A percentile compares a stretch with the other conserved stretches of the same genome.
Conservation (phyloP, 2,888 invertebrate genomes). For the Andrena camellia region DNA sequence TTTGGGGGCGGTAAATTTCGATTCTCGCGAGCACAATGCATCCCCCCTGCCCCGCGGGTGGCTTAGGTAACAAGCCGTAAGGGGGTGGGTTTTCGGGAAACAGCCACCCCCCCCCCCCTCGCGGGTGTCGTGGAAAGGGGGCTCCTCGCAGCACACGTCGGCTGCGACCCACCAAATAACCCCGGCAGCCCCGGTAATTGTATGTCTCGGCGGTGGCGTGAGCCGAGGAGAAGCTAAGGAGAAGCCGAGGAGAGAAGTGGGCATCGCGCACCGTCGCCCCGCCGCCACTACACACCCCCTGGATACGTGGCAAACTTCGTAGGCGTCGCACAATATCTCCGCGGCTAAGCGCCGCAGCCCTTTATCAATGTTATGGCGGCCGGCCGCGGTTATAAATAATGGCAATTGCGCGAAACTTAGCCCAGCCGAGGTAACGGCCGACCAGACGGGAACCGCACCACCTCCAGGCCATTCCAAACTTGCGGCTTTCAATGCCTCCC, state of each 20-base stretch:
- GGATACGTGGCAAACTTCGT: slow-evolving; percentile 60
- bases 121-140: slow-evolving; percentile 13
- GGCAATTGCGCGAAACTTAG: slow-evolving; percentile 77
- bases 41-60: neutral
- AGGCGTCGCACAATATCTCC: slow-evolving; percentile 77
- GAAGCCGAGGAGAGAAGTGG: slow-evolving; percentile 60
- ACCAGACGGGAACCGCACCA: slow-evolving; percentile 59
- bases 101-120: neutral
- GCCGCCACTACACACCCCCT: neutral
- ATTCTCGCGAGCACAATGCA: slow-evolving; percentile 49
- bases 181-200: slow-evolving; percentile 74
- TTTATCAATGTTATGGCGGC: slow-evolving; percentile 83
- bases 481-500: slow-evolving; percentile 65
- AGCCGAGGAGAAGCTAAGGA: slow-evolving; percentile 59
- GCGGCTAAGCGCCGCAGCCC: slow-evolving; percentile 77
- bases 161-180: slow-evolving; percentile 63
- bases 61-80: slow-evolving; percentile 49
- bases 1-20: slow-evolving; percentile 48
- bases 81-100: slow-evolving; percentile 47
- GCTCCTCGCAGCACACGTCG: slow-evolving; percentile 23
- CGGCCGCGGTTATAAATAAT: slow-evolving; percentile 83
- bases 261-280: slow-evolving; percentile 35
- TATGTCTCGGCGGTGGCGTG: slow-evolving; percentile 74
- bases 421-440: slow-evolving; percentile 63
- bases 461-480: slow-evolving; percentile 63